These are phyloP conservation scores for Python bivittatus DNA, from an alignment of 2,113 vertebrate species.

Conservation along the genomic window DNA sequence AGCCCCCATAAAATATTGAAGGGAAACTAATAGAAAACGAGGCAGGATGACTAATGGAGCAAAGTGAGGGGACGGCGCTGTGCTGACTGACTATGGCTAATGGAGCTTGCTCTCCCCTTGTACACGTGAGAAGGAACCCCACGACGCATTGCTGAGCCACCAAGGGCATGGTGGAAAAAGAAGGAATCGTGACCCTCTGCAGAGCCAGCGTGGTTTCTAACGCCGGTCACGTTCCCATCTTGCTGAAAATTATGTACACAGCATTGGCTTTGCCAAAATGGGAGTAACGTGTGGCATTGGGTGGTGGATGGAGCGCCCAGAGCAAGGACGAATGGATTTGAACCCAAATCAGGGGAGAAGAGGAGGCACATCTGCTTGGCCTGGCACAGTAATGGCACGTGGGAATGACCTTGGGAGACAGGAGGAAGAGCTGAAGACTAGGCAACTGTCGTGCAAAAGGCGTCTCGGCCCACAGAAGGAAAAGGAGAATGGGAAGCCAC, in stretches of 20 bases:
- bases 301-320: background rate
- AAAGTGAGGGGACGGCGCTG: background rate
- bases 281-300: background rate
- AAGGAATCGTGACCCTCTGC: background rate
- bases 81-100: background rate
- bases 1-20: background rate
- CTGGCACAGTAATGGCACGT: background rate
- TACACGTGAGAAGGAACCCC: background rate
- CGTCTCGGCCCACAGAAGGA: background rate
- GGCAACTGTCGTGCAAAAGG: too few species aligned
- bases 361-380: background rate
- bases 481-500: background rate
- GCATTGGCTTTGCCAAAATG: background rate
- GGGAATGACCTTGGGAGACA: background rate
- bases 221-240: background rate
- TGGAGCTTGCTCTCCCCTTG: fast-evolving
- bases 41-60: background rate
- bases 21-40: background rate
- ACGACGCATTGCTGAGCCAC: background rate
- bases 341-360: background rate
- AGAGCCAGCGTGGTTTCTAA: background rate
- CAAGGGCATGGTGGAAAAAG: background rate
- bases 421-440: too few species aligned
- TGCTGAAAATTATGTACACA: background rate
- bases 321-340: background rate